Base-by-base conservation (phyloP, 2,797 vertebrate species). In the Lophotriccus pileatus region DNA sequence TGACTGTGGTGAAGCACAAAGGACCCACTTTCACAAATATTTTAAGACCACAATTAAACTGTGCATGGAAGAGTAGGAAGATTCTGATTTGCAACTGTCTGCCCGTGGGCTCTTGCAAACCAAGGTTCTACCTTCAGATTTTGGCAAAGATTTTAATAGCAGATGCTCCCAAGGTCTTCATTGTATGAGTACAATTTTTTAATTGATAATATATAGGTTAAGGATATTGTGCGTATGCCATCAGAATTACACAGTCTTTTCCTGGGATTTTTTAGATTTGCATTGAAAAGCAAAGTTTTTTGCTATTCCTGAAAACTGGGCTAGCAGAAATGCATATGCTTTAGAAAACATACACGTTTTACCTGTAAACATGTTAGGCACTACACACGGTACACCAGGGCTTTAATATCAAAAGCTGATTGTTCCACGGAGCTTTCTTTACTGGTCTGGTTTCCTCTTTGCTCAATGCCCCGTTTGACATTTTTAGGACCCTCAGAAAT, bases 401-500 rank as follows among this genome's bases (percentile, higher is more conserved):
- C 41, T 93, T 92, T 91, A 72, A 69, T 86, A 88, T 18, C 85
- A 75, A 72, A 52, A 16, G 24, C 37, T 59, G 69, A 86, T 82
- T 76, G 69, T 92, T 92, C 76, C 70, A 69, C 56, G 63, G 87
- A 91, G 70, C 69, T 88, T 96, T 85, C 87, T 90, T 91, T 90
- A 68, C 76, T 73, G 60, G 27, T 14, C 23, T 69, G 41, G 9
- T 73, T 93, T 74, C 56, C 89, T 67, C 34, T 56, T 36, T 72
- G 77, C 87, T 86, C 85, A 60, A 24, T 78, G 78, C 17, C 34
- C 39, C 5, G 0, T 84, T 70, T 91, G 87, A 92, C 6, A 5
- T 79, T 94, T 91, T 91, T 78, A 95, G 76, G 62, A 88, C 66
- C 15, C 46, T 78, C 79, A 91, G 94, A 96, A 94, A 84, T 91